phyloP scores from a whole-genome alignment of 2,113 vertebrate species.

The Calidris pygmaea region DNA sequence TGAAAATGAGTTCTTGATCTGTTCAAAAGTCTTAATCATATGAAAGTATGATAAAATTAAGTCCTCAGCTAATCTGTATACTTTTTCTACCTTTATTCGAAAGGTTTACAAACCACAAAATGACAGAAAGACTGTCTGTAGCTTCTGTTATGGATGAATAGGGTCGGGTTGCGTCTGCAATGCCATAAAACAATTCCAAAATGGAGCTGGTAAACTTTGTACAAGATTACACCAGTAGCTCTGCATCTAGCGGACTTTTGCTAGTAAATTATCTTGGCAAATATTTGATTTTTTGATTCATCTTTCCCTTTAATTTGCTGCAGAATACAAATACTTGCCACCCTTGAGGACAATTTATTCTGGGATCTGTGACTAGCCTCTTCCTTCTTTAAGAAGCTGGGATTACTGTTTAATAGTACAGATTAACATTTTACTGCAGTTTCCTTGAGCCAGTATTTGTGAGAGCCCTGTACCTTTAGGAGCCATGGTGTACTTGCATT shows the following conservation, averaged over 20 bases:
- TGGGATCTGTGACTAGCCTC: not conserved
- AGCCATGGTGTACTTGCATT: not conserved
- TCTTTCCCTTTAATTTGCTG: not conserved
- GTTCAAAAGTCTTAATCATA: not conserved
- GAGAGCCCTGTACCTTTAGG: not conserved
- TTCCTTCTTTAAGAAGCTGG: not conserved
- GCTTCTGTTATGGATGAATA: fast-evolving
- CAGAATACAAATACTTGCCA: not conserved
- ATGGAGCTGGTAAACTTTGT: not conserved
- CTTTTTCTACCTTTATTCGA: not conserved
- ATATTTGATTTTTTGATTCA: not conserved
- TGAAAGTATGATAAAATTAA: not conserved
- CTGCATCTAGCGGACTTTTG: not conserved
- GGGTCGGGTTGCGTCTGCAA: not conserved
- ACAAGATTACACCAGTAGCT: not conserved
- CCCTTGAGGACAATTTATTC: not conserved
- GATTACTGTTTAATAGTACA: not conserved
- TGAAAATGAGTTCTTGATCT: not conserved
- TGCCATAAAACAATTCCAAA: not conserved
- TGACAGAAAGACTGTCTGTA: not conserved
- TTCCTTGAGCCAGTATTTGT: not conserved
- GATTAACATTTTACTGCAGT: not conserved
- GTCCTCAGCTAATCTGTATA: not conserved
- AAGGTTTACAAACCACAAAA: not conserved
- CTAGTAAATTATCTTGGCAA: not conserved